Base-by-base conservation (phyloP, 2,888 invertebrate genomes). In the Amphiduros pacificus region DNA sequence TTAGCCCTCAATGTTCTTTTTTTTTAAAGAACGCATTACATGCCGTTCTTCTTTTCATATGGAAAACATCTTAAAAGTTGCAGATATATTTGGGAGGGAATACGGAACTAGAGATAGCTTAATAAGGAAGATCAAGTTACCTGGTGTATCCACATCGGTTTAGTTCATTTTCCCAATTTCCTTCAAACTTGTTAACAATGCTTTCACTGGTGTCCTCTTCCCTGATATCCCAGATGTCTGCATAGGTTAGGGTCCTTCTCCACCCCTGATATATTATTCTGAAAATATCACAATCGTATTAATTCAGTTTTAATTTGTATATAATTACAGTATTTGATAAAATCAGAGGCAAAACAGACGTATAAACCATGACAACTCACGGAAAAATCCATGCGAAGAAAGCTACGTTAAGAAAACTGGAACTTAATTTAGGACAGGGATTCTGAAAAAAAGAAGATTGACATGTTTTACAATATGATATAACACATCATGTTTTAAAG, bases 221-320 rank as follows among this genome's bases (percentile, higher is more conserved):
- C 22, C 50, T 20, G 9, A 69, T 31, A n/a, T 54, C 55, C 61
- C 62, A 66, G 20, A 71, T 49, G 50, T 70, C 69, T 3, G 26
- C 40, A 41, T 58, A 65, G 5, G 24, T 52, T 6, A 71, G 55
- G 1, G 59, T 17, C 36, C 54, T 56, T 48, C 55, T 56, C 60
- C 65, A 71, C 1, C 66, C 71, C 14, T 52, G 28, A 6, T 64
- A 26, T 5, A 70, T 59, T 53, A 69, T 41, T 24, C 70, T 70
- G 63, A 17, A 60, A 29, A 14, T 4, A 28, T 11, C 9, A 24
- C 22, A 53, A 31, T 22, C 20, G 53, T 31, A 28, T 31, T 14
- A n/a, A 48, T 6, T 6, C n/a, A 20, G 6, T 48, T 6, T 48
- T 14, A 48, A n/a, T n/a, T n/a, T n/a, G n/a, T n/a, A n/a, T n/a